Base-by-base conservation (phyloP, 1,140 invertebrate genomes). In the Oedothorax gibbosus region DNA sequence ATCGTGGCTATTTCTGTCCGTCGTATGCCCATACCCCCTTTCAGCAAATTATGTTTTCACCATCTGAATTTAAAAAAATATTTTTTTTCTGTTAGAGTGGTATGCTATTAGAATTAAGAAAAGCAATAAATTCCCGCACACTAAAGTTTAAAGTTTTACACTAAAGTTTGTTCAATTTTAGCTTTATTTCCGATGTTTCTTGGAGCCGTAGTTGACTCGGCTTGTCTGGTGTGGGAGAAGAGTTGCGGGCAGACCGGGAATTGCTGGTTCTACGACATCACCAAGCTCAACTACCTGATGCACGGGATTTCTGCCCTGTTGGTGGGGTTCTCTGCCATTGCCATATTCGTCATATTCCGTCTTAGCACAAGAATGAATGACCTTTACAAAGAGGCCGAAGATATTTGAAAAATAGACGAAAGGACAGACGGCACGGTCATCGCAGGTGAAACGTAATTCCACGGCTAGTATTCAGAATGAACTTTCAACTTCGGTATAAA, bases 141-240 rank as follows among this genome's bases (percentile, higher is more conserved):
- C n/a, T n/a, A n/a, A n/a, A n/a, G n/a, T n/a, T n/a, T n/a, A n/a
- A n/a, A n/a, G n/a, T n/a, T n/a, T n/a, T n/a, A 35, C 35, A 35
- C 35, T 35, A 35, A 35, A 35, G 35, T 35, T 35, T 35, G 35
- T 2, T 56, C 4, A 35, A 18, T 62, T 80, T 18, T 73, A 89
- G 90, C 88, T 35, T 89, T 88, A 20, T 89, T 90, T 10, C 90
- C 90, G 0, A n/a, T 90, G 0, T 71, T 90, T 50, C 89, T 88
- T 76, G 89, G 89, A 49, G 71, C 85, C 18, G 80, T 90, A 0
- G 86, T 88, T 8, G 90, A 90, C 85, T 62, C 85, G 8, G 77
- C 89, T 8, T 90, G 90, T 87, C 11, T 88, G 20, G 84, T 90
- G 2, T 90, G 89, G 89, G 88, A 88, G 50, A 81, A 87, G 20